Conservation (phyloP, 1,140 invertebrate species). For the Geopemphigus sp. region DNA sequence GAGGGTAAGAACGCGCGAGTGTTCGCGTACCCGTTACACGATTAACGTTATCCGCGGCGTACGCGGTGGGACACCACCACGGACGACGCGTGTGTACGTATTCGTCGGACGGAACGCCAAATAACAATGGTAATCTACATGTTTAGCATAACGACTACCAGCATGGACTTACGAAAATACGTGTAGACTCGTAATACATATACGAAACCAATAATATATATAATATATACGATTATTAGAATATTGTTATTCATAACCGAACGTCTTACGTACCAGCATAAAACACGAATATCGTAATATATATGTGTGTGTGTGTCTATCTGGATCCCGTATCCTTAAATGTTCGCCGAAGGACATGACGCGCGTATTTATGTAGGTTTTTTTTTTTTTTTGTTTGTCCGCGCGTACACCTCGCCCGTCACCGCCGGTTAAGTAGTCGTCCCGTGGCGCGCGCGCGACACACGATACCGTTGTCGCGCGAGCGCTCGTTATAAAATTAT, state of each 20-base stretch:
- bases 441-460: slow-evolving; percentile 2
- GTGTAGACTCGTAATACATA: slow-evolving; percentile 22
- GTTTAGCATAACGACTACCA: slow-evolving; percentile 49
- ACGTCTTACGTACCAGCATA: slow-evolving; percentile 49
- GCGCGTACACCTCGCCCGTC: neutral
- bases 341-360: slow-evolving; percentile 27
- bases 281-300: slow-evolving; percentile 20
- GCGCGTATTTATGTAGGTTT: neutral
- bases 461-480: slow-evolving; percentile 25
- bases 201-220: slow-evolving; percentile 12
- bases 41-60: slow-evolving; percentile 26
- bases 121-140: slow-evolving; percentile 43
- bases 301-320: too few species aligned
- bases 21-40: neutral
- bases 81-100: neutral
- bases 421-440: slow-evolving; percentile 30
- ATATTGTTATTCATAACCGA: slow-evolving; percentile 47
- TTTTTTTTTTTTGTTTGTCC: neutral
- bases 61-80: neutral
- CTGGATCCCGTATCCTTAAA: slow-evolving; percentile 41
- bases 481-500: neutral
- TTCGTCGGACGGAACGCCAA: slow-evolving; percentile 3
- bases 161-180: slow-evolving; percentile 28
- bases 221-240: slow-evolving; percentile 5
- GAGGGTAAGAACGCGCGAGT: too few species aligned